Evolutionary conservation across 2,113 vertebrate genomes (phyloP), one percentile per base, ranked within the genome.

Genomic region (Cryptotis parvus): DNA sequence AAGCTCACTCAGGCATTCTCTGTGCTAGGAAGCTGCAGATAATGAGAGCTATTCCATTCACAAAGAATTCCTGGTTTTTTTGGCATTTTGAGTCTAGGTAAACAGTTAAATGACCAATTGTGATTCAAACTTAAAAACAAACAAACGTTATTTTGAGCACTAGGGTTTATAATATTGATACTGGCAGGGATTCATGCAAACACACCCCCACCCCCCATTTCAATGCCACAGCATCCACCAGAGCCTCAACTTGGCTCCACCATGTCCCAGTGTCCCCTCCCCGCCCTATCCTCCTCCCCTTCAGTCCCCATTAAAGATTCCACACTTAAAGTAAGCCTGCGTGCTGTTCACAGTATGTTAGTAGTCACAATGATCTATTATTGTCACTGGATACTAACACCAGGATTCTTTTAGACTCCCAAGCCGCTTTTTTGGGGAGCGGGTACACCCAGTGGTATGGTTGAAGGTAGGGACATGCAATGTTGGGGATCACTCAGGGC

Each of bases 31-130:
- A 5, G 69, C 12, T 45, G 6, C 22, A 33, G 15, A 45, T 31
- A 61, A 24, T 9, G 11, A 72, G 43, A 24, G 43, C 22, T 14
- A 24, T 43, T 35, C 39, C 65, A 61, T 26, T 90, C 41, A 49
- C 14, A 86, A 39, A 24, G 39, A 92, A 58, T 49, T 77, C 49
- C 61, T 61, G 85, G 33, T 35, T 81, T 31, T 82, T 24, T 39
- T 61, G 87, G 39, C 43, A 68, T 75, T 90, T 65, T 90, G 74
- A 84, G 41, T 79, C 68, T 63, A n/a, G 41, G 41, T 80, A 65
- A 87, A 77, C n/a, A 80, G 43, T 9, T 33, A 4, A 49, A 26
- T 66, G 15, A 61, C 41, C 80, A 29, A 35, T n/a, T 55, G 58
- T 82, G 61, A 79, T 72, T 52, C 10, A 27, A 35, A 15, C 86